Percentiles rank a stretch among this genome's conserved stretches.
These are phyloP conservation scores for Suncus etruscus DNA, from an alignment of 2,113 vertebrate species.

Conservation along the genomic window DNA sequence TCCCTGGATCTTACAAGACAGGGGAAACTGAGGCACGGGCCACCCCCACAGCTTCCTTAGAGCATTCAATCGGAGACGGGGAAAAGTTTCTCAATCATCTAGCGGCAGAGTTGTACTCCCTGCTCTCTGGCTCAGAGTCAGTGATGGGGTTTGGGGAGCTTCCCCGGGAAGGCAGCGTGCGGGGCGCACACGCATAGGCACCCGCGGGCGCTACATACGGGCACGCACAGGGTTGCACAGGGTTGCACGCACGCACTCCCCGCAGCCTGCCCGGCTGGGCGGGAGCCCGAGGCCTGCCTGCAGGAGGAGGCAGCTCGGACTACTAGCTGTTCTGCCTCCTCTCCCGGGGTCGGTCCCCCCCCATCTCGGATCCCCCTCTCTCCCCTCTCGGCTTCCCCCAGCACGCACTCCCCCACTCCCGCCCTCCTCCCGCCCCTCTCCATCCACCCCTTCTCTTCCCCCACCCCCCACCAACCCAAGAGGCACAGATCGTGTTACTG, in stretches of 20 bases:
- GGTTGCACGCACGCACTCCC: conserved; percentile 59
- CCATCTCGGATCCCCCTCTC: not conserved
- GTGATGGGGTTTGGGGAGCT: conserved; percentile 20
- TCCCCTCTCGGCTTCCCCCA: not conserved
- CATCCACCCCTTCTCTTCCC: conserved; percentile 40
- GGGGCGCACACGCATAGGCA: not conserved
- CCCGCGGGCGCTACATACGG: not conserved
- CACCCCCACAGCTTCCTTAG: not conserved
- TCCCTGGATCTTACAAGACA: not conserved
- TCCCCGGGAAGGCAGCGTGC: conserved; percentile 1
- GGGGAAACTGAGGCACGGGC: conserved; percentile 71
- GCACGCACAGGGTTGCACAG: conserved; percentile 19
- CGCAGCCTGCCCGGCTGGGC: not conserved
- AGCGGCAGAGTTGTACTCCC: conserved; percentile 64
- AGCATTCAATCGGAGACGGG: not conserved
- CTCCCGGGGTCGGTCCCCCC: conserved; percentile 34
- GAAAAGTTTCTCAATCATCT: conserved; percentile 76
- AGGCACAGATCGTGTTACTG: conserved; percentile 72
- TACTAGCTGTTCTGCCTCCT: conserved; percentile 60
- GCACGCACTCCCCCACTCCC: conserved; percentile 2
- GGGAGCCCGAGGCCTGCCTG: conserved; percentile 9
- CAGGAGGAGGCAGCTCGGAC: conserved; percentile 27
- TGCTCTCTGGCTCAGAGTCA: not conserved
- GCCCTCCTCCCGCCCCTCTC: conserved; percentile 45
- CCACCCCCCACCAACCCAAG: conserved; percentile 67